Evolutionary conservation across 2,888 invertebrate species (phyloP).

Genomic region (Agriopis marginaria): DNA sequence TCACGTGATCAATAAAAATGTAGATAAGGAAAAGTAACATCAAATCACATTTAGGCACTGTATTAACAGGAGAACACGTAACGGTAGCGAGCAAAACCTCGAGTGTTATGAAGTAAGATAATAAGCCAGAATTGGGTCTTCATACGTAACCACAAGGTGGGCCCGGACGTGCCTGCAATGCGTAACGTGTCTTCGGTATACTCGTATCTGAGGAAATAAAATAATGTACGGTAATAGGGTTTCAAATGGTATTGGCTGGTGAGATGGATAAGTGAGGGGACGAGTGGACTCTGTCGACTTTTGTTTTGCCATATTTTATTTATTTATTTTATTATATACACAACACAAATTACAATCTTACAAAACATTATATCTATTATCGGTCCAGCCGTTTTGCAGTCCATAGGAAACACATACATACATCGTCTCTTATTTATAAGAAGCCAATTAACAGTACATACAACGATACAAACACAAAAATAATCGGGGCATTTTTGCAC

Average conservation of each 20-base stretch:
- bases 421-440: no score
- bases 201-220: constrained; percentile 39
- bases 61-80: constrained; percentile 46
- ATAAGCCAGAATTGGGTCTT: constrained; percentile 59
- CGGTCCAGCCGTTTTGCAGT: no score
- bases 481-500: no score
- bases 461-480: no score
- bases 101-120: constrained; percentile 63
- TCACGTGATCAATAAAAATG: constrained; percentile 19
- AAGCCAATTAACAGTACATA: no score
- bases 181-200: constrained; percentile 27
- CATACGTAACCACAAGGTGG: constrained; percentile 56
- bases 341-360: no score
- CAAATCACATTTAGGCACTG: constrained; percentile 27
- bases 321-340: no score
- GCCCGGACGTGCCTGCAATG: constrained; percentile 52
- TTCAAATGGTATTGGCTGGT: constrained; percentile 41
- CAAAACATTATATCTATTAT: no score
- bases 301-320: no score
- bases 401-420: no score
- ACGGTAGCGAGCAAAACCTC: constrained; percentile 45
- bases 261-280: constrained; percentile 21
- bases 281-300: constrained; percentile 2
- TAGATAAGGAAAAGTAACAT: constrained; percentile 23
- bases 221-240: constrained; percentile 41